Conservation (phyloP, 2,113 vertebrate genomes). For the Ochotona princeps region DNA sequence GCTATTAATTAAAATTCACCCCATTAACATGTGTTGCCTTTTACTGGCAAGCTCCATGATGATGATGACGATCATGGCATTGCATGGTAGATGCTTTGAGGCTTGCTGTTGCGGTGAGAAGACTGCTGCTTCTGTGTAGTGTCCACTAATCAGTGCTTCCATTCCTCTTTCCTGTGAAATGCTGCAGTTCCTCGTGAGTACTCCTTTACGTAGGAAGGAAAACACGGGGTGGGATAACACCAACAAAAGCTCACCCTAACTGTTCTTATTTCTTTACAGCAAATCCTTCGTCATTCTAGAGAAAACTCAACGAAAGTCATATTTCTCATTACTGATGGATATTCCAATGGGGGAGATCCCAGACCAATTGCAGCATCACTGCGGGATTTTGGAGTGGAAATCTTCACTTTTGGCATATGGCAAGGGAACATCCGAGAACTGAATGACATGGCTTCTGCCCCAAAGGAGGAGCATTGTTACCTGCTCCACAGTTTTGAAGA, state of each 20-base stretch:
- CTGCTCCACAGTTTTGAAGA: slow-evolving; percentile 97
- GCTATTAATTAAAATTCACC: not conserved
- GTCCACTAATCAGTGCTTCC: not conserved
- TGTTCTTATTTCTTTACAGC: slow-evolving; percentile 85
- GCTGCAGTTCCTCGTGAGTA: not conserved
- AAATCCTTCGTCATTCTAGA: slow-evolving; percentile 95
- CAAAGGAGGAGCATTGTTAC: slow-evolving; percentile 98
- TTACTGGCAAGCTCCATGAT: not conserved
- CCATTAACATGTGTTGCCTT: not conserved
- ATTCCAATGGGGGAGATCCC: slow-evolving; percentile 98
- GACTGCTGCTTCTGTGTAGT: not conserved
- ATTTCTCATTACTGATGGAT: slow-evolving; percentile 98
- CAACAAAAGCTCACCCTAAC: not conserved
- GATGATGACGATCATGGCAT: too few species aligned
- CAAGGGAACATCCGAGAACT: slow-evolving; percentile 97
- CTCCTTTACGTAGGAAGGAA: not conserved
- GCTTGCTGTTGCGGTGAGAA: not conserved
- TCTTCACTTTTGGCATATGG: slow-evolving; percentile 99
- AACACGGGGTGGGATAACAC: too few species aligned
- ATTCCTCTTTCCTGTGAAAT: not conserved
- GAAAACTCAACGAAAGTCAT: slow-evolving; percentile 94
- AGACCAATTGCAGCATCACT: slow-evolving; percentile 94
- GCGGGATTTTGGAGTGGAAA: slow-evolving; percentile 94
- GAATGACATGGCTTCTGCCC: slow-evolving; percentile 97
- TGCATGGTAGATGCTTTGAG: not conserved